These are phyloP conservation scores for Peromyscus maniculatus DNA, from an alignment of 2,113 vertebrate genomes.

Conservation along the genomic window DNA sequence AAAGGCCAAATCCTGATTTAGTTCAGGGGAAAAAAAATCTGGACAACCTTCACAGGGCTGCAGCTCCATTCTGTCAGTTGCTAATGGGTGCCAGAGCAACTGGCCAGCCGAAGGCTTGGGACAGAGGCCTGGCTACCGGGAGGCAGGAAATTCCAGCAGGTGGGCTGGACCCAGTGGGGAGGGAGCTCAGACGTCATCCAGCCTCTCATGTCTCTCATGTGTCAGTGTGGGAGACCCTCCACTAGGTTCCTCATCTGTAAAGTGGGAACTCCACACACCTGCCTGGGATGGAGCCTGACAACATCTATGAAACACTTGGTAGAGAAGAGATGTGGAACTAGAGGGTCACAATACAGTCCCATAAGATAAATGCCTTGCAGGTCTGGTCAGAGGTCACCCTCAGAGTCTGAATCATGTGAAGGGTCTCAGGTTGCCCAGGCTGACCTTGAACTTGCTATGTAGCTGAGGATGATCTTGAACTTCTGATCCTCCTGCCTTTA, in stretches of 20 bases:
- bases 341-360: neutral
- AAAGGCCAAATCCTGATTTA: constrained; percentile 75
- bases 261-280: rapidly evolving
- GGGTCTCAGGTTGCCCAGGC: neutral
- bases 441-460: neutral
- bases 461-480: neutral
- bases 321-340: neutral
- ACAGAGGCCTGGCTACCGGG: neutral
- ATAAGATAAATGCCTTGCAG: rapidly evolving
- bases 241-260: neutral
- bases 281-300: neutral
- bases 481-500: neutral
- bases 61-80: neutral
- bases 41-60: neutral
- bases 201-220: neutral
- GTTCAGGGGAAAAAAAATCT: constrained; percentile 32
- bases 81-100: rapidly evolving
- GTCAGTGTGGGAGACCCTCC: neutral
- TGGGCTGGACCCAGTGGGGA: neutral
- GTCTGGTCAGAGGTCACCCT: neutral
- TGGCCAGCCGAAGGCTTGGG: rapidly evolving
- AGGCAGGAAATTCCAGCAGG: neutral
- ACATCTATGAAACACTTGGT: neutral
- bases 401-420: neutral
- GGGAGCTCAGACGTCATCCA: too few species aligned